Evolutionary conservation across 1,140 invertebrate species (phyloP), one percentile per base, ranked within the genome.

Genomic region (Steinernema khuongi): DNA sequence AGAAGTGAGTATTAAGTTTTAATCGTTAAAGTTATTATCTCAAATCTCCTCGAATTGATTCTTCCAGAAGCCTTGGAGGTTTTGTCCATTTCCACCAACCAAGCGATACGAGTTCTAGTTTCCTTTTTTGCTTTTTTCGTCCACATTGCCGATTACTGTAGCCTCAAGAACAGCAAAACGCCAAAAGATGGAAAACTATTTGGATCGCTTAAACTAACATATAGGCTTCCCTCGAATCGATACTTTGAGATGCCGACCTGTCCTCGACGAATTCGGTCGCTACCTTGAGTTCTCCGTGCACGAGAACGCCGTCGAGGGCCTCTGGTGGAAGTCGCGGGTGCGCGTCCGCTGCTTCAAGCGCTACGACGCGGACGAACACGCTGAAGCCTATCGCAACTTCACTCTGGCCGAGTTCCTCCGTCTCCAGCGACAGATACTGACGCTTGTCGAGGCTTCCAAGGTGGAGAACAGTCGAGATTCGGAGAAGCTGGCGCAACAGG

Each of bases 191-290:
- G n/a, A n/a, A n/a, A n/a, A n/a, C n/a, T n/a, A n/a, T n/a, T n/a
- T n/a, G n/a, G n/a, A n/a, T n/a, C n/a, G n/a, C n/a, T n/a, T n/a
- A n/a, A n/a, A n/a, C n/a, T n/a, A n/a, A n/a, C n/a, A n/a, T n/a
- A n/a, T n/a, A n/a, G n/a, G n/a, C n/a, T n/a, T n/a, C n/a, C n/a
- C 7, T 26, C 7, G 50, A 60, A n/a, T 22, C 22, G 11, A n/a
- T 22, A 22, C 14, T 60, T 60, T 60, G 11, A 60, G 50, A 60
- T 60, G 50, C 50, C 50, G 50, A 11, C 50, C 14, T 22, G 50
- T 60, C 26, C 50, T 60, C 11, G 50, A 60, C 50, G 50, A 60
- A 60, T 60, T 60, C 50, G 50, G 50, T 7, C 50, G 50, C 7
- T 60, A 60, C 26, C 50, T 60, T 4, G 22, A 60, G 22, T 60